These are phyloP conservation scores for Aspiorhynchus laticeps DNA, from an alignment of 2,113 vertebrate species.

Conservation along the genomic window DNA sequence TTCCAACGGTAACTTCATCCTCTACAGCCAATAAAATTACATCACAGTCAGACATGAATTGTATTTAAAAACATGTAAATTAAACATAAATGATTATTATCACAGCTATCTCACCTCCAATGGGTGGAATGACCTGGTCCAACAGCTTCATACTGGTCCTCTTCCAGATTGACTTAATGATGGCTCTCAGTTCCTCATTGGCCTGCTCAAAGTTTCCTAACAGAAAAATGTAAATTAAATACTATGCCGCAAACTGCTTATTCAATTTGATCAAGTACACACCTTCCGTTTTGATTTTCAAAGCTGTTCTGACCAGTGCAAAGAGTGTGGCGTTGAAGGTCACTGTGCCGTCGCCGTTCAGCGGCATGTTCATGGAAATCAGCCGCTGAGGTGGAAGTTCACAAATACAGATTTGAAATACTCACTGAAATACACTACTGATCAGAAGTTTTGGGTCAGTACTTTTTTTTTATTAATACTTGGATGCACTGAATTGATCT, in stretches of 20 bases:
- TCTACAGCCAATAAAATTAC: conserved; percentile 74
- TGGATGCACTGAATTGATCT: not conserved
- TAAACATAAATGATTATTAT: not conserved
- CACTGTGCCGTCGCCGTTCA: conserved; percentile 95
- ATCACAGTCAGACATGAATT: not conserved
- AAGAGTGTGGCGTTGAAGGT: conserved; percentile 98
- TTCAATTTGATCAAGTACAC: not conserved
- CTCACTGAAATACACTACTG: not conserved
- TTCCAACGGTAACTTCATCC: conserved; percentile 98
- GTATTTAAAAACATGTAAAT: not conserved
- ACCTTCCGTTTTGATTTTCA: conserved; percentile 99
- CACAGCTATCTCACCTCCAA: conserved; percentile 81
- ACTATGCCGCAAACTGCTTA: not conserved
- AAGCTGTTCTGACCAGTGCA: conserved; percentile 92
- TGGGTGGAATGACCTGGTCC: conserved; percentile 97
- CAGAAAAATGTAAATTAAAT: not conserved
- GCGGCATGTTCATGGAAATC: conserved; percentile 98
- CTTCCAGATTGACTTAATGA: conserved; percentile 98
- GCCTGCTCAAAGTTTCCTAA: conserved; percentile 95
- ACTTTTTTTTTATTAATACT: not conserved
- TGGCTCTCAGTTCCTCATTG: conserved; percentile 93
- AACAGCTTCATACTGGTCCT: conserved; percentile 98
- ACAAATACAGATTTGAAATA: not conserved
- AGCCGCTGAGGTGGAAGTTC: conserved; percentile 78
- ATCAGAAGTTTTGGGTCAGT: not conserved